Conservation (phyloP, 2,888 invertebrate species). For the Trachelus tabidus region DNA sequence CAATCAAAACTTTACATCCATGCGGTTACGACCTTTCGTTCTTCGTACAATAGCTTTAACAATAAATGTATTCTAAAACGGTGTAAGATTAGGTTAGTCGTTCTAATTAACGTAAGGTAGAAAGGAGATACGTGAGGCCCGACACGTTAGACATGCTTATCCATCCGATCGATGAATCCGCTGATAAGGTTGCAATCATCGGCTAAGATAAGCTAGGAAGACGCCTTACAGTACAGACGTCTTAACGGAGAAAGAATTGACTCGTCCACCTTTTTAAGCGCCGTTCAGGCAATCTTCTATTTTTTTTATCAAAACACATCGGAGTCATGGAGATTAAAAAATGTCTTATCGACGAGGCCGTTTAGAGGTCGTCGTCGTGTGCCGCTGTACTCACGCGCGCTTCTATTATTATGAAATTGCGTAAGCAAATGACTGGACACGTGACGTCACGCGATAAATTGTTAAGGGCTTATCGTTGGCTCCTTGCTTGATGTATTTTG, state of each 20-base stretch:
- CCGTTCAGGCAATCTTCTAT: not conserved
- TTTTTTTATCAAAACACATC: not conserved
- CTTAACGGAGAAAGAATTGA: not conserved
- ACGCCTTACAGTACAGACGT: too few species aligned
- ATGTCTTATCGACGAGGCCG: conserved; percentile 48
- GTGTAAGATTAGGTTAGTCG: not conserved
- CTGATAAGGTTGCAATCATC: not conserved
- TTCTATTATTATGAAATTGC: conserved; percentile 48
- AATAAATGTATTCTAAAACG: not conserved
- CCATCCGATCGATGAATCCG: not conserved
- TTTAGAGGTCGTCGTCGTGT: conserved; percentile 50
- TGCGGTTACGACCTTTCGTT: not conserved
- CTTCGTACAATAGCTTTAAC: not conserved
- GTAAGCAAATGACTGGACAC: conserved; percentile 2
- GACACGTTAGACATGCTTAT: not conserved
- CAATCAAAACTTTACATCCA: not conserved
- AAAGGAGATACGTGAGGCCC: not conserved
- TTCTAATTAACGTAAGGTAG: not conserved
- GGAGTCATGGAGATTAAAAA: not conserved
- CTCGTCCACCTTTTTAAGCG: not conserved
- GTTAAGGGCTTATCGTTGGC: not conserved
- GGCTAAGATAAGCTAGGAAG: not conserved
- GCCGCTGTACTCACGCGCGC: conserved; percentile 21
- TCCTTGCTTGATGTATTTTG: not conserved
- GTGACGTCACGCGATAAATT: not conserved